Evolutionary conservation across 2,797 vertebrate species (phyloP), one percentile per base, ranked within the genome.

Genomic region (Molossus alvarezi): DNA sequence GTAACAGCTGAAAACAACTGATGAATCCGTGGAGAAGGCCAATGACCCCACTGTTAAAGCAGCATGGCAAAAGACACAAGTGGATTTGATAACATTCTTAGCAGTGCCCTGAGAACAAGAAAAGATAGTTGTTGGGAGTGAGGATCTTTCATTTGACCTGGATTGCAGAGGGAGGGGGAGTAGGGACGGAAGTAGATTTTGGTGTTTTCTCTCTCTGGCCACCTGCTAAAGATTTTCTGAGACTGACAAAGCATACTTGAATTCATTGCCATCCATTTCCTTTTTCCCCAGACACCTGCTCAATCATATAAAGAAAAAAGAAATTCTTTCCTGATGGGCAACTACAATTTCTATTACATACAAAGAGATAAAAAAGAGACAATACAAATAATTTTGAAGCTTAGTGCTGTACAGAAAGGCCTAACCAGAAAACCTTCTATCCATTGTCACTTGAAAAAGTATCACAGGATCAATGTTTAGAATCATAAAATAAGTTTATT

Each of bases 1-100:
- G 73, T 18, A 88, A 90, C 71, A 86, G 94, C 88, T 89, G 81
- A 80, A 96, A 90, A 95, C 81, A 92, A 82, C 7, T 88, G 93
- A 95, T 81, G 67, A 89, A 11, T 71, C 33, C 33, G 29, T 12
- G 67, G 57, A 84, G n/a, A 92, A 81, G 53, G 90, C 94, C 90
- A 96, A 69, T 62, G 67, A 89, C 64, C 76, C 33, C 80, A 93
- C 55, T 95, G 82, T 81, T 88, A 55, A 57, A 48, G 83, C 69
- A 60, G 57, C 25, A 0, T 29, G 58, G 88, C 87, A 94, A 86
- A 95, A 82, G 93, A 89, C 71, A 85, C 51, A 58, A 48, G 55
- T n/a, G 55, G 58, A 62, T 82, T 92, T 95, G 65, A 72, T 29
- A 95, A 76, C 73, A 91, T 86, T 91, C 33, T 81, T 79, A 69